Evolutionary conservation across 2,888 invertebrate genomes (phyloP), one percentile per base, ranked within the genome.

Genomic region (Chymomyza amoena): DNA sequence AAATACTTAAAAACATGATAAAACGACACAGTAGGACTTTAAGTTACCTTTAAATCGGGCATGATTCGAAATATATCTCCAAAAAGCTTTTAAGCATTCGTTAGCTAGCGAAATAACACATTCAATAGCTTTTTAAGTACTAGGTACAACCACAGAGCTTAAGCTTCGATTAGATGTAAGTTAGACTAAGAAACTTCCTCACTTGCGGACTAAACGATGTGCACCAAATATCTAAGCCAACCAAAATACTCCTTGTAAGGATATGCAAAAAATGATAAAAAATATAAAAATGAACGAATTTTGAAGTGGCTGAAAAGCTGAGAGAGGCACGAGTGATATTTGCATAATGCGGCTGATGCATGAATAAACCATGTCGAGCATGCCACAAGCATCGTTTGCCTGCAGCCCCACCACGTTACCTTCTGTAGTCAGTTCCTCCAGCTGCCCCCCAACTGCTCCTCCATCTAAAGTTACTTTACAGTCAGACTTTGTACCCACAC

Each of bases 301-400:
- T 15, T 54, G 69, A 60, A 70, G 77, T 80, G 77, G 77, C 69
- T 69, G 77, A 60, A 71, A 76, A 73, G 74, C 64, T 77, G 69
- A 68, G 77, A 51, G 39, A 15, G 79, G 64, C 72, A 76, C 68
- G 73, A 78, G 72, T 72, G 86, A 81, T 78, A 83, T 83, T 83
- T 83, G 88, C 83, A 83, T 83, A 83, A 83, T 83, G 83, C 83
- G 88, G 75, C 83, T 83, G 88, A 88, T 83, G 83, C 86, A 83
- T 83, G 83, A 83, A 83, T 83, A 83, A 83, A 87, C 88, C 83
- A 83, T 85, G 78, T 87, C 84, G 83, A 70, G 69, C 71, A 75
- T 76, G 70, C 57, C 68, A 32, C 39, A 13, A 45, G 39, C 39
- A 13, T 45, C 39, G 13, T 13, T 45, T 45, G 39, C 39, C 39